Base-by-base conservation (phyloP, 2,113 vertebrate species). In the Pterocles gutturalis region DNA sequence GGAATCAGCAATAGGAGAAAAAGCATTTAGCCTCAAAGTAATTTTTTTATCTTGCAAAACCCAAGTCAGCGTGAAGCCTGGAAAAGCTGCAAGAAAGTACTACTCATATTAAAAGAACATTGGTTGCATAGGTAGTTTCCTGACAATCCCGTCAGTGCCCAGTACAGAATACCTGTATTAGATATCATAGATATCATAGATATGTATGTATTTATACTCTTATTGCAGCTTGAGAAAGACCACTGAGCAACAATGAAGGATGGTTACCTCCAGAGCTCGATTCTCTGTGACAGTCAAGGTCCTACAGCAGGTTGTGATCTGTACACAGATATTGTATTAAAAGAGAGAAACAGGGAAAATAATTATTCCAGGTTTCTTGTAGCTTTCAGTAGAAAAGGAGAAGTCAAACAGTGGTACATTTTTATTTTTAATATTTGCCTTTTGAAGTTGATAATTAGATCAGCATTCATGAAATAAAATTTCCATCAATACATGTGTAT, bases 211-310 rank as follows among this genome's bases (percentile, higher is more conserved):
- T 20, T 5, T 64, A 9, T 70, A 34, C 11, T 6, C 11, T 62
- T 75, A 5, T 5, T 28, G 17, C 20, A 76, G 14, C n/a, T 65
- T 48, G 7, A 70, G 28, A 53, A 51, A 66, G 13, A 45, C 10
- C 1, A 0, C 34, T 67, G 46, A 5, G 20, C 28, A 57, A 25
- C 1, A 0, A 33, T 33, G 36, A 45, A 38, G 16, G 6, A 41
- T 46, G 21, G 6, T 19, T 20, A 69, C 8, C 10, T 36, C 25
- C 24, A 75, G 24, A 82, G 9, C 33, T 45, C 3, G 1, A 28
- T 38, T 61, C 19, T 51, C 49, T 57, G 24, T 58, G 49, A 46
- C 21, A 54, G 16, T 41, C 26, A 64, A 58, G 29, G 20, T 58
- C 38, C 10, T 58, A 12, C 4, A 28, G 43, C 17, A 81, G 20